phyloP scores from a whole-genome alignment of 2,113 vertebrate genomes.

The Macquaria australasica region DNA sequence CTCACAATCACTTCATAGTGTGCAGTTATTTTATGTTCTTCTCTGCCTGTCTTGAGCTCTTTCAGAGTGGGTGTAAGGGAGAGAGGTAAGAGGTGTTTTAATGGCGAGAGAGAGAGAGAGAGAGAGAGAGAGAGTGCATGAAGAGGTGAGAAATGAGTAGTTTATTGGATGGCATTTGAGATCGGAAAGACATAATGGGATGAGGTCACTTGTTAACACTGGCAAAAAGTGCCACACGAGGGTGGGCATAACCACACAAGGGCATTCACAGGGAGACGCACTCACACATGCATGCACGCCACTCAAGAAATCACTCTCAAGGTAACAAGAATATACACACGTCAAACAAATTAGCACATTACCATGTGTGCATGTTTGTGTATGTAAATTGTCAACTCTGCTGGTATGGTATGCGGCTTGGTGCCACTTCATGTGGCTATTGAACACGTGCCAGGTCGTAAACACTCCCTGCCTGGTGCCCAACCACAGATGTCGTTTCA shows the following conservation, averaged over 20 bases:
- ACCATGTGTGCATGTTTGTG: conserved; percentile 46
- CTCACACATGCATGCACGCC: conserved; percentile 19
- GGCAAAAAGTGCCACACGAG: conserved; percentile 61
- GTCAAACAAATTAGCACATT: conserved; percentile 43
- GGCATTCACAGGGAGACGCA: conserved; percentile 35
- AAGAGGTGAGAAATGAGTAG: conserved; percentile 71
- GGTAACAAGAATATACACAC: conserved; percentile 37
- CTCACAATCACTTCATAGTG: conserved; percentile 43
- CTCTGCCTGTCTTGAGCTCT: conserved; percentile 7
- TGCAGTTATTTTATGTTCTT: conserved; percentile 37
- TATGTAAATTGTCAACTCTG: conserved; percentile 49
- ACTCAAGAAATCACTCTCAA: conserved; percentile 39
- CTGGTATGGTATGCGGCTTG: conserved; percentile 29
- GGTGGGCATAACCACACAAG: conserved; percentile 62
- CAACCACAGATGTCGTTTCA: conserved; percentile 70
- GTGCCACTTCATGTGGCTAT: conserved; percentile 68
- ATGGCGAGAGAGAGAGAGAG: conserved; percentile 51
- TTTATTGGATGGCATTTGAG: conserved; percentile 69
- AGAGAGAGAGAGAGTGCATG: conserved; percentile 52
- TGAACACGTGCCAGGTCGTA: conserved; percentile 70
- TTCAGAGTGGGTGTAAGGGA: conserved; percentile 33
- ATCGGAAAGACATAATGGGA: conserved; percentile 65
- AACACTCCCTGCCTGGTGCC: conserved; percentile 64
- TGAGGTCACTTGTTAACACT: conserved; percentile 80
- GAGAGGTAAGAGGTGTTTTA: conserved; percentile 54